phyloP scores from a whole-genome alignment of 2,113 vertebrate species.

The Chiloscyllium plagiosum region DNA sequence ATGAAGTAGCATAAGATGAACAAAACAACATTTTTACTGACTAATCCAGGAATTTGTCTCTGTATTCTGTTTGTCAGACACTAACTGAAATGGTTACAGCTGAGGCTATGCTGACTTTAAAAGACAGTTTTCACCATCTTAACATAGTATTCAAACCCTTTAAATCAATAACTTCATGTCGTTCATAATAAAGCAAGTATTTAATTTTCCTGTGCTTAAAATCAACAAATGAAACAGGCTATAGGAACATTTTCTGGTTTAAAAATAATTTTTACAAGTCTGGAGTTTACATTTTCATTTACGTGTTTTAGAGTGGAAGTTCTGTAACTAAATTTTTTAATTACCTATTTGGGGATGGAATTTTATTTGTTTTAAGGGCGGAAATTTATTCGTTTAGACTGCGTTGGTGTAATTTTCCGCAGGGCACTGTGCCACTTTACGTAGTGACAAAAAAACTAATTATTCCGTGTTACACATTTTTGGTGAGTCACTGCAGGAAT shows the following conservation, averaged over 20 bases:
- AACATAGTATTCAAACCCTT: background rate
- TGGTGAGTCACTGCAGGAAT: background rate
- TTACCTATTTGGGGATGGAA: background rate
- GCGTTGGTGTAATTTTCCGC: background rate
- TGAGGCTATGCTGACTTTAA: background rate
- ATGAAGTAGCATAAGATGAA: background rate
- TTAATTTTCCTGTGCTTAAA: background rate
- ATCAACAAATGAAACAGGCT: background rate
- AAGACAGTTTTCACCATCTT: background rate
- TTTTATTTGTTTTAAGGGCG: background rate
- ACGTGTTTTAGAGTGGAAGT: background rate
- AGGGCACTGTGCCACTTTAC: background rate
- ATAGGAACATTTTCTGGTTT: background rate
- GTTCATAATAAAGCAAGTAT: background rate
- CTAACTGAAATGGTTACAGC: background rate
- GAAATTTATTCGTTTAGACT: background rate
- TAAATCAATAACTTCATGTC: background rate
- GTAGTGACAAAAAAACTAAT: background rate
- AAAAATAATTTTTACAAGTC: slow-evolving; percentile 7
- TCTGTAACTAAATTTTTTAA: background rate
- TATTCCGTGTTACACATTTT: background rate
- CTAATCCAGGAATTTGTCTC: background rate
- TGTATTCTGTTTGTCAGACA: background rate
- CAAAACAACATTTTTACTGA: background rate
- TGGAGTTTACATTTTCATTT: background rate